Base-by-base conservation (phyloP, 2,888 invertebrate species). In the Nemoura dubitans region DNA sequence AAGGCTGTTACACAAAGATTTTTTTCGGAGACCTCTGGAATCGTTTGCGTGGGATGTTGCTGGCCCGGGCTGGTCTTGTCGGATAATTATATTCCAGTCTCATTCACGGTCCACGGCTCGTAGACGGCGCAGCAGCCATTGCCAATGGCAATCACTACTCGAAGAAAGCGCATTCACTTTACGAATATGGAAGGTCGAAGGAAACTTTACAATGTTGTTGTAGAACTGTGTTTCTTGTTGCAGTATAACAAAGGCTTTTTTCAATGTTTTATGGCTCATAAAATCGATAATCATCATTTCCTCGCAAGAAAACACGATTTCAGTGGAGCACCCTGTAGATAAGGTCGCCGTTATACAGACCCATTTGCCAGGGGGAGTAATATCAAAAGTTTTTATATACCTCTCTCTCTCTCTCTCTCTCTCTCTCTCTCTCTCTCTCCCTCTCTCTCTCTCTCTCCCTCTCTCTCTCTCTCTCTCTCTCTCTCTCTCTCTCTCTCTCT, bases 1-100 rank as follows among this genome's bases (percentile, higher is more conserved):
- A 59, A 59, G 59, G 59, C 59, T 59, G 59, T 59, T 59, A 59
- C 59, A 59, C 16, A 59, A 59, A 59, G 59, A 59, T 59, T 59
- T 21, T 59, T 21, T 59, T 59, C 59, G 59, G 59, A 21, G 59
- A 21, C 59, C 59, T 21, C 16, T 59, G 59, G 59, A 59, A 59
- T 59, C 14, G 59, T 59, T 59, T 59, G 59, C 59, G 59, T 59
- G 59, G 59, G 59, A 59, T 59, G 59, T 10, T 7, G 59, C 36
- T 36, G 59, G 59, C 16, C 59, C 59, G 21, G 1, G 16, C 21
- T 3, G 59, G 10, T 2, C 21, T 59, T 7, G 16, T 21, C 16
- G 14, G 59, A 21, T 59, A 59, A 59, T 59, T 10, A 59, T 59
- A 59, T 59, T 59, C 59, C 59, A 59, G 59, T 21, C 59, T 10